Conservation (phyloP, 2,797 vertebrate species). For the Lagodon rhomboides region DNA sequence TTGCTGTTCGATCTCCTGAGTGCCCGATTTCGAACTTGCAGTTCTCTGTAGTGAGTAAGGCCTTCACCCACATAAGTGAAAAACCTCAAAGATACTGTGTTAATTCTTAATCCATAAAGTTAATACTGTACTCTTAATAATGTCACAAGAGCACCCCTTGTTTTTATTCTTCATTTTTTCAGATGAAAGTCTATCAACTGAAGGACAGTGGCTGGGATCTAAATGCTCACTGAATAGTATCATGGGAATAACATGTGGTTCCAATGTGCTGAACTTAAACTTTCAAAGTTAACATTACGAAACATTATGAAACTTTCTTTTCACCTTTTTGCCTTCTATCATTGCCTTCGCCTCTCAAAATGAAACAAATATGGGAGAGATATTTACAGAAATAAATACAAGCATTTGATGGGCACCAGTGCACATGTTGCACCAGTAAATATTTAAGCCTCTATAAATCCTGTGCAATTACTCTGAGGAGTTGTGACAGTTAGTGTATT, state of each 20-base stretch:
- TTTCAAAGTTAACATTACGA: not conserved
- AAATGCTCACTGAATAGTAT: constrained; percentile 24
- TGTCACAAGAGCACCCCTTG: not conserved
- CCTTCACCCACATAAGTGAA: not conserved
- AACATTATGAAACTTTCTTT: constrained; percentile 11
- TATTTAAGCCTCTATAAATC: not conserved
- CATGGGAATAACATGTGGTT: constrained; percentile 28
- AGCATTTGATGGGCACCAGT: not conserved
- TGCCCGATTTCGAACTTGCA: not conserved
- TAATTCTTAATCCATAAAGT: not conserved
- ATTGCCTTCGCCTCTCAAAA: not conserved
- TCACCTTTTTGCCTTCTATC: not conserved
- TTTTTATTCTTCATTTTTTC: not conserved
- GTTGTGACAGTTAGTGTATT: constrained; percentile 1
- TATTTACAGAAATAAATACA: not conserved
- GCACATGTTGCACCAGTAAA: not conserved
- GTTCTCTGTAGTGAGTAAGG: not conserved
- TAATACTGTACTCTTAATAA: not conserved
- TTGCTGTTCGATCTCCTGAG: not conserved
- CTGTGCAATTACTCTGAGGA: constrained; percentile 1
- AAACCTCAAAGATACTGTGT: not conserved
- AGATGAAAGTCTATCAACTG: constrained; percentile 12
- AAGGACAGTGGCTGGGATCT: constrained; percentile 15
- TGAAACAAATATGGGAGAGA: not conserved
- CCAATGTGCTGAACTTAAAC: constrained; percentile 1